Base-by-base conservation (phyloP, 2,888 invertebrate species). In the Tuta absoluta region DNA sequence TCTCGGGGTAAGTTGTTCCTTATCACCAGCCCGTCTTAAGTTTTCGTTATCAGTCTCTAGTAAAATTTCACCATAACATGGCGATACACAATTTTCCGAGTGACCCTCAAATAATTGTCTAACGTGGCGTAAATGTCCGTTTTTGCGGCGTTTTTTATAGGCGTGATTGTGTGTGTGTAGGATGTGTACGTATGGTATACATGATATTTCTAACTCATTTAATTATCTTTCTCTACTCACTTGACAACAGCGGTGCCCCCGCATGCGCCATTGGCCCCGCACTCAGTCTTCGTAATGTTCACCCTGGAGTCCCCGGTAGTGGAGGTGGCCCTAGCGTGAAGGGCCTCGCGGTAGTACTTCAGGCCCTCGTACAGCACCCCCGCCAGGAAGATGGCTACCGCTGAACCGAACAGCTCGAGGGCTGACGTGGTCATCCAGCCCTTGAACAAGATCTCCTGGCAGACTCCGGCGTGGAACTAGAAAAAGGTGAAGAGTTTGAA, bases 291-390 rank as follows among this genome's bases (percentile, higher is more conserved):
- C 21, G 92, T 84, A 70, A 92, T 92, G 65, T 92, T 92, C 60
- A 92, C 89, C 51, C 86, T 81, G 33, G 91, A 90, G 76, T 91
- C 88, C 0, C 82, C 84, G 0, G 82, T 78, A 12, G 79, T 70
- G 1, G 80, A 67, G 14, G 82, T 76, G 38, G 84, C 84, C 0
- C 82, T 70, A 5, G 84, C 73, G 72, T 90, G 89, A 14, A 91
- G 77, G 8, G 87, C 87, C 72, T 93, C 93, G 0, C 94, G 83
- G 77, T 91, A 95, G 89, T 97, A 98, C 91, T 99, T 99, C 2
- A 99, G 93, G 0, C 97, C 98, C 89, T 99, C 99, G 82, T 99
- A 99, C n/a, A 98, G 90, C 24, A 98, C 94, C 0, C 97, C 96
- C 80, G 98, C 94, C 61, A 97, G 93, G 86, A 98, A 96, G 73